A percentile compares a stretch with the other conserved stretches of the same genome.
Evolutionary conservation across 2,888 invertebrate genomes (phyloP).

Genomic region (Phalangium opilio): DNA sequence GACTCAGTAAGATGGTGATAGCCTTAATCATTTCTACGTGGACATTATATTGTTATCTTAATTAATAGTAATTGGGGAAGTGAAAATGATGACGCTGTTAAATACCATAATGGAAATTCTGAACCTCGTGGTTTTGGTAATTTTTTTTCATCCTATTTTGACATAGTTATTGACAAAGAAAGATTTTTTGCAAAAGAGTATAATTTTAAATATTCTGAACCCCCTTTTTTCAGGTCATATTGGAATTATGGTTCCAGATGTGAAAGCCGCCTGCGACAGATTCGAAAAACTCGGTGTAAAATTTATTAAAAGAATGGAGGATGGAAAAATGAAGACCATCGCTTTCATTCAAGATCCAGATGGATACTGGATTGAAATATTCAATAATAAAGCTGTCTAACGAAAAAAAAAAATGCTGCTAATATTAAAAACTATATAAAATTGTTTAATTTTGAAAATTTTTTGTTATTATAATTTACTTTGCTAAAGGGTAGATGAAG

Average conservation of each 20-base stretch:
- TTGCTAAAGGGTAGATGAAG: no score
- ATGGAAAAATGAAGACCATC: constrained; percentile 65
- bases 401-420: no score
- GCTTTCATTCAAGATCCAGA: constrained; percentile 93
- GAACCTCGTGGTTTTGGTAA: constrained; percentile 74
- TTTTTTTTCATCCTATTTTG: constrained; percentile 14
- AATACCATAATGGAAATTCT: constrained; percentile 75
- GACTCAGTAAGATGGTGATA: constrained; percentile 55
- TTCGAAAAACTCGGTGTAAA: constrained; percentile 73
- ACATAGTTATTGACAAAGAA: no score
- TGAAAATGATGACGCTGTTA: constrained; percentile 57
- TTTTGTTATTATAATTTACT: no score
- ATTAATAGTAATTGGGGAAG: constrained; percentile 86
- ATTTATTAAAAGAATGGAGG: constrained; percentile 76
- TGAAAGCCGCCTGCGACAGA: constrained; percentile 67
- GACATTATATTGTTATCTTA: no score
- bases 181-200: constrained; percentile 3
- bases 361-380: constrained; percentile 91
- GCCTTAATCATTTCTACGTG: background rate
- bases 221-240: constrained; percentile 67
- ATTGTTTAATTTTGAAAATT: no score
- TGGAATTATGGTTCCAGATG: constrained; percentile 76
- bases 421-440: no score
- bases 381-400: constrained; percentile 27
- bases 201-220: background rate